Conservation (phyloP, 53 echinoderm and acorn worm genomes). For the Antedon mediterranea region DNA sequence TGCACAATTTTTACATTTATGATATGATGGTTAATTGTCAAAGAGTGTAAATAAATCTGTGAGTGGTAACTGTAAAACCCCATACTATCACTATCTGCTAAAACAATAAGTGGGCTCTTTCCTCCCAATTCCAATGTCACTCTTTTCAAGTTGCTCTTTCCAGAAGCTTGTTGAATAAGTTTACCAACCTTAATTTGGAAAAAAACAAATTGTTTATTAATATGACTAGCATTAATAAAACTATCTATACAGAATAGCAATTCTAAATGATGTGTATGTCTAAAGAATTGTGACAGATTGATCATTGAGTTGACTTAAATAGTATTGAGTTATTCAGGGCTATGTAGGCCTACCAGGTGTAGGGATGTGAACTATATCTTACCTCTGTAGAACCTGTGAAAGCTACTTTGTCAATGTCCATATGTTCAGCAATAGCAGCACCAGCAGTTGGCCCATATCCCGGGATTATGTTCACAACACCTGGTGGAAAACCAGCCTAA, state of each 20-base stretch:
- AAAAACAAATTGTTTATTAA: too few species aligned
- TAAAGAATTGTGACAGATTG: too few species aligned
- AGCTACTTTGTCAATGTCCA: slow-evolving; percentile 35
- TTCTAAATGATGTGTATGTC: too few species aligned
- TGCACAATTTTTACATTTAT: too few species aligned
- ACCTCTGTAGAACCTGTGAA: slow-evolving; percentile 47
- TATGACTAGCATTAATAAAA: too few species aligned
- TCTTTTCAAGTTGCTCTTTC: slow-evolving; percentile 44
- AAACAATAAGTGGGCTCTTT: slow-evolving; percentile 79
- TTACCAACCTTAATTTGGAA: slow-evolving; percentile 38
- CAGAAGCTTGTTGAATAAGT: slow-evolving; percentile 51
- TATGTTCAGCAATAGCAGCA: slow-evolving; percentile 32
- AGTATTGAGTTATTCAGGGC: too few species aligned
- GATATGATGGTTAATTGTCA: too few species aligned
- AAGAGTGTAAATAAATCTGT: too few species aligned
- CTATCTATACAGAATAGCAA: too few species aligned
- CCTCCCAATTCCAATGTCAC: slow-evolving; percentile 77
- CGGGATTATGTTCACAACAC: slow-evolving; percentile 33
- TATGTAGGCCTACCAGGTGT: too few species aligned
- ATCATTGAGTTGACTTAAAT: too few species aligned
- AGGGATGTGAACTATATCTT: not conserved
- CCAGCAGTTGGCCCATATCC: slow-evolving; percentile 43
- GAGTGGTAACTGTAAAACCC: not conserved
- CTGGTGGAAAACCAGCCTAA: slow-evolving; percentile 42
- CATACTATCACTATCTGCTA: slow-evolving; percentile 68